Conservation (phyloP, 2,888 invertebrate species). For the Spodoptera exigua region DNA sequence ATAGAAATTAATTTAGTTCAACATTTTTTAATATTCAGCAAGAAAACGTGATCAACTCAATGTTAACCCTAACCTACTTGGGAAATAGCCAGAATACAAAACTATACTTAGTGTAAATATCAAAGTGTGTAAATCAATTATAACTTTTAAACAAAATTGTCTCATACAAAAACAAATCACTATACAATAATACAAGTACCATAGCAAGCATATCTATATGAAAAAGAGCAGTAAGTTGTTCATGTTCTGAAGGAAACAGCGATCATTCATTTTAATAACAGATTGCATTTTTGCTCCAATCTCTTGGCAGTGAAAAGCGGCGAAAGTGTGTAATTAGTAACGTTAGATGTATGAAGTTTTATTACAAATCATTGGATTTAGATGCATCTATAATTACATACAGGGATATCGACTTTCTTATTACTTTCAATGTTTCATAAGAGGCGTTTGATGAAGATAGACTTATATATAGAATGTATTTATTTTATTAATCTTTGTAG, state of each 20-base stretch:
- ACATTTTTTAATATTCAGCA: too few species aligned
- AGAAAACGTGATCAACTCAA: too few species aligned
- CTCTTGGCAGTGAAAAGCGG: constrained; percentile 64
- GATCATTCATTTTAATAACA: constrained; percentile 73
- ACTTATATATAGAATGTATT: background rate
- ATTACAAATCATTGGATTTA: constrained; percentile 59
- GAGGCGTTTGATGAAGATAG: constrained; percentile 1
- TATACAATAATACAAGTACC: constrained; percentile 22
- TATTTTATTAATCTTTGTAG: too few species aligned
- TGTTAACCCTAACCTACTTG: too few species aligned
- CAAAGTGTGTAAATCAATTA: too few species aligned
- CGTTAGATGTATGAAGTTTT: constrained; percentile 61
- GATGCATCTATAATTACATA: constrained; percentile 49
- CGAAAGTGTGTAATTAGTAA: constrained; percentile 76
- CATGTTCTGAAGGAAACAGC: constrained; percentile 64
- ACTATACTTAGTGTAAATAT: too few species aligned
- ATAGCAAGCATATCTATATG: constrained; percentile 13
- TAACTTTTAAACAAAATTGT: too few species aligned
- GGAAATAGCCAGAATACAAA: too few species aligned
- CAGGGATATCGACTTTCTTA: constrained; percentile 42
- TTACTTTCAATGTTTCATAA: constrained; percentile 39
- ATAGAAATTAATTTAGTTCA: background rate
- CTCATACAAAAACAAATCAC: background rate
- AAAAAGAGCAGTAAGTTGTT: constrained; percentile 42
- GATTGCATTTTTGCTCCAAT: constrained; percentile 59